Percentiles rank a stretch among this genome's conserved stretches.
phyloP scores from a whole-genome alignment of 2,888 invertebrate species.

The Theretra japonica region DNA sequence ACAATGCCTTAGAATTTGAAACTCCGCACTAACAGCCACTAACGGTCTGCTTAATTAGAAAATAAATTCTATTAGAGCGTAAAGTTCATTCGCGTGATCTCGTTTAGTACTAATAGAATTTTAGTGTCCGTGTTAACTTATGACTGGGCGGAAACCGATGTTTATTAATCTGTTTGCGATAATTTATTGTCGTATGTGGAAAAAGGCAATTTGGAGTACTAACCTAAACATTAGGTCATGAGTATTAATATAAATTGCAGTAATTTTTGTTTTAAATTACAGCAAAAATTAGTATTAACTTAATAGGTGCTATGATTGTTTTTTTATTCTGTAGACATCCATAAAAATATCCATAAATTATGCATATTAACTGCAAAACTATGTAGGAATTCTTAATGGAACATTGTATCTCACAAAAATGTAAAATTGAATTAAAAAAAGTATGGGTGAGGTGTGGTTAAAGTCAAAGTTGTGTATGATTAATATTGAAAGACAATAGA shows the following conservation, averaged over 20 bases:
- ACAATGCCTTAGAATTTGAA: constrained; percentile 30
- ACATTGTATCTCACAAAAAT: too few relatives aligned
- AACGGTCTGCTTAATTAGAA: constrained; percentile 26
- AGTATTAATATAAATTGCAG: too few relatives aligned
- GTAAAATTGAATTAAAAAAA: not conserved
- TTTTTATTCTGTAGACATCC: too few relatives aligned
- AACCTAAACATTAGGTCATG: too few relatives aligned
- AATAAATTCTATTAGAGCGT: constrained; percentile 28
- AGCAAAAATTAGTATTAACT: too few relatives aligned
- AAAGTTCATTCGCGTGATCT: constrained; percentile 6
- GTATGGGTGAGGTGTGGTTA: not conserved
- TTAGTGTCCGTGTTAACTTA: not conserved
- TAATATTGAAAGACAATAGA: not conserved
- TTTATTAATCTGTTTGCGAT: not conserved
- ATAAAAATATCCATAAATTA: too few relatives aligned
- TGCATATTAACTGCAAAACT: too few relatives aligned
- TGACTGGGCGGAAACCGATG: not conserved
- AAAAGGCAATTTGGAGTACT: too few relatives aligned
- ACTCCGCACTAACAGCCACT: constrained; percentile 29
- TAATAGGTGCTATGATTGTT: too few relatives aligned
- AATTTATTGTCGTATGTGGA: not conserved
- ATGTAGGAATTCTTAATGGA: too few relatives aligned
- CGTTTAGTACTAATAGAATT: constrained; percentile 3
- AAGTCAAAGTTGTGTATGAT: not conserved
- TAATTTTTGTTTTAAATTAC: too few relatives aligned